Base-by-base conservation (phyloP, 2,113 vertebrate genomes). In the Gymnocephalus cernua region DNA sequence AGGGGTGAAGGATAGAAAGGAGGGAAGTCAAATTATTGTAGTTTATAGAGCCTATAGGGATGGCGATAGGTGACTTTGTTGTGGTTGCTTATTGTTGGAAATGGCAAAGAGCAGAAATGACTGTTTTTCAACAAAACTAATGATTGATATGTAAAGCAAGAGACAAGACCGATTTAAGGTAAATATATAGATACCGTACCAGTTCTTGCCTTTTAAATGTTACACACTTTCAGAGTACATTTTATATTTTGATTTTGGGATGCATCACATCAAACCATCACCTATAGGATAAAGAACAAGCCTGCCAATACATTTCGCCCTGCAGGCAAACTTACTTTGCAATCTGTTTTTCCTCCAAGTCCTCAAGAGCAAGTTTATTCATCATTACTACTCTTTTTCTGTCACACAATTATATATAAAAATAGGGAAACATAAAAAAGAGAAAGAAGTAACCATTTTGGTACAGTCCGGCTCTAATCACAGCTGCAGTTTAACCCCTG, bases 401-500 rank as follows among this genome's bases (percentile, higher is more conserved):
- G 69, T 69, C 78, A 68, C 54, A 32, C 58, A 76, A 78, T 69
- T 67, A 76, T 27, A 12, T 51, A 35, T 47, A 66, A 62, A 27
- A 59, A 73, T 12, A 56, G 6, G 16, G 48, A 47, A 47, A 44
- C 64, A 76, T 47, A 59, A 77, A 69, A 77, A 67, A 68, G 64
- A 7, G 21, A 66, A 74, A 54, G 25, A 80, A 67, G 45, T 56
- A 54, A 19, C 62, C 21, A 38, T 80, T 80, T 58, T 77, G 59
- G n/a, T 71, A 58, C 67, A 84, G 77, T 83, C 38, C 14, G 15
- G 71, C 75, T 87, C 66, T 80, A 89, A 91, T 92, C 86, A 86
- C 87, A 90, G 90, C 90, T 90, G 86, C 78, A 89, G 88, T 75
- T 88, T 79, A 68, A 89, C 80, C 74, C 59, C 59, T 80, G 79